Percentiles rank a stretch among this genome's conserved stretches.
phyloP scores from a whole-genome alignment of 92 coral and sea anemone species.

The Plumapathes pennacea region DNA sequence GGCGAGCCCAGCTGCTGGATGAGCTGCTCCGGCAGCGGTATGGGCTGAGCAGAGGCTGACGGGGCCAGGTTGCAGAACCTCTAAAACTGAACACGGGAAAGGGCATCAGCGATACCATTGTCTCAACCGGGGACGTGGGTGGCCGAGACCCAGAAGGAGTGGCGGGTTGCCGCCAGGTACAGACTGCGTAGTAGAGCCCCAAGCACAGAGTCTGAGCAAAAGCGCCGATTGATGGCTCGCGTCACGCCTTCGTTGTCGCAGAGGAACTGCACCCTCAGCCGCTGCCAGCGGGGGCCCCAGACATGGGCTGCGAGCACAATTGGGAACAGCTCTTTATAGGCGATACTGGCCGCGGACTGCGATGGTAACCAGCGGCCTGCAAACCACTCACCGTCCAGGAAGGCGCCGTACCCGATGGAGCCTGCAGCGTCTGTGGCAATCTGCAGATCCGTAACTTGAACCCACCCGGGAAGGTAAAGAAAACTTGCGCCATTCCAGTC shows the following conservation, averaged over 20 bases:
- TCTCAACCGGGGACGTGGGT: constrained; percentile 30
- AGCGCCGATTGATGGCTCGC: constrained; percentile 29
- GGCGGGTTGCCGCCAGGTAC: constrained; percentile 13
- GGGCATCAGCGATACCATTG: constrained; percentile 45
- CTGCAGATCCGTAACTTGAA: constrained; percentile 24
- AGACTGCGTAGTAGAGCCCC: constrained; percentile 43
- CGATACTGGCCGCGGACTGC: constrained; percentile 12
- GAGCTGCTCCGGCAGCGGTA: constrained; percentile 5
- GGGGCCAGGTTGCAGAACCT: constrained; percentile 46
- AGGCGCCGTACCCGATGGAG: constrained; percentile 33
- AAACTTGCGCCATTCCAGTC: constrained; percentile 47
- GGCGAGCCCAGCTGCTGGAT: constrained; percentile 9
- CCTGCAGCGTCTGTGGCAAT: constrained; percentile 47
- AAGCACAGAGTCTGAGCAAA: constrained; percentile 16
- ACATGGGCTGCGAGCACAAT: constrained; percentile 32
- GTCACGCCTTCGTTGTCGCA: constrained; percentile 54
- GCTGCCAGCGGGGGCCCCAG: constrained; percentile 31
- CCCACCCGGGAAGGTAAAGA: constrained; percentile 19
- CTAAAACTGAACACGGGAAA: constrained; percentile 45
- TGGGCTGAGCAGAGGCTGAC: constrained; percentile 6
- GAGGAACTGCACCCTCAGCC: constrained; percentile 11
- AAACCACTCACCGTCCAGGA: constrained; percentile 23
- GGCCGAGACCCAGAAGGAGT: constrained; percentile 24
- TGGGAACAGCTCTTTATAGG: constrained; percentile 42
- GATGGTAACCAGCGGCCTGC: constrained; percentile 18